A percentile compares a stretch with the other conserved stretches of the same genome.
phyloP scores from a whole-genome alignment of 2,888 invertebrate genomes.

The Orthonychiurus folsomi region DNA sequence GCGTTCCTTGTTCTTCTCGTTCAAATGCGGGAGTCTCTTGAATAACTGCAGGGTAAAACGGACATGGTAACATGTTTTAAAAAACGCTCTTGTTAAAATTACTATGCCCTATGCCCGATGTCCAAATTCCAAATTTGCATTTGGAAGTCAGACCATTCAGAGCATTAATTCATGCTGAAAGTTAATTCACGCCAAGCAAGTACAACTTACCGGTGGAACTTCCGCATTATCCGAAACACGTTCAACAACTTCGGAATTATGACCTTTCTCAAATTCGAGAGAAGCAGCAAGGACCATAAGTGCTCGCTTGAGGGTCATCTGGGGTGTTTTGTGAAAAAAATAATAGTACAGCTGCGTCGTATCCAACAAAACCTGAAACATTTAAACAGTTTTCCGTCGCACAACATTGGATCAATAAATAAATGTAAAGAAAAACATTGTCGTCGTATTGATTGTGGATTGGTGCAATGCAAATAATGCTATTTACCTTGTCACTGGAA shows the following conservation, averaged over 20 bases:
- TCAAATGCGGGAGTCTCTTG: slow-evolving; percentile 78
- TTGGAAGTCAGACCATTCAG: background rate
- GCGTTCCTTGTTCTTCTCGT: slow-evolving; percentile 91
- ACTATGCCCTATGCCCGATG: background rate
- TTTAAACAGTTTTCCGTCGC: slow-evolving; percentile 4
- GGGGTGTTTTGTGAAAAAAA: slow-evolving; percentile 91
- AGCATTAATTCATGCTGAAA: no score
- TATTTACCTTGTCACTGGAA: slow-evolving; percentile 76
- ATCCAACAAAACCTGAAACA: slow-evolving; percentile 67
- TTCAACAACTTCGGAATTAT: slow-evolving; percentile 89
- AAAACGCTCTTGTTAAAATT: no score
- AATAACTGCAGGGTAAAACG: slow-evolving; percentile 59
- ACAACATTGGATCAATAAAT: no score
- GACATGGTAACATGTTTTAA: no score
- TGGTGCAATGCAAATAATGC: slow-evolving; percentile 15
- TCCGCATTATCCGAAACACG: slow-evolving; percentile 89
- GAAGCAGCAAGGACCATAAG: slow-evolving; percentile 96
- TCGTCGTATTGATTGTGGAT: no score
- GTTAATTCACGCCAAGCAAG: background rate
- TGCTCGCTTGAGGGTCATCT: slow-evolving; percentile 87
- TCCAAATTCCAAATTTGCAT: background rate
- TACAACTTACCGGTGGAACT: slow-evolving; percentile 65
- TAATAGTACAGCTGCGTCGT: slow-evolving; percentile 95
- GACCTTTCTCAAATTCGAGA: slow-evolving; percentile 86
- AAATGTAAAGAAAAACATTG: slow-evolving; percentile 11